phyloP scores from a whole-genome alignment of 2,888 invertebrate species.

The Bellardia pandia region DNA sequence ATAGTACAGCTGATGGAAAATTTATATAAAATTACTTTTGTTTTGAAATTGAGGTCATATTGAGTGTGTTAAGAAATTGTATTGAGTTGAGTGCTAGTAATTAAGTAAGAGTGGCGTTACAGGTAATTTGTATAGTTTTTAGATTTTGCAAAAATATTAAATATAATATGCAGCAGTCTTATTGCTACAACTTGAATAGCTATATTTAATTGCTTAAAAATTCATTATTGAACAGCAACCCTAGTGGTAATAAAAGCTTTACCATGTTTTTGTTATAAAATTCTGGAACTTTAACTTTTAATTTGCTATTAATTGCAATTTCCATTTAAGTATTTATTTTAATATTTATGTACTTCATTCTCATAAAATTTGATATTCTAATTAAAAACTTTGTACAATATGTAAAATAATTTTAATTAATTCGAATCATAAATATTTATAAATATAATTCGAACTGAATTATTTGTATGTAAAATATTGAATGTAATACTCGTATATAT shows the following conservation, averaged over 20 bases:
- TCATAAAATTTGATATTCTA: background rate
- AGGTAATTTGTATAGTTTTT: background rate
- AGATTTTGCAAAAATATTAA: no score
- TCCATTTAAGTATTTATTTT: background rate
- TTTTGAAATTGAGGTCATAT: slow-evolving; percentile 41
- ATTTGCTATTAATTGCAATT: background rate
- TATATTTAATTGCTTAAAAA: no score
- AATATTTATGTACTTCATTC: background rate
- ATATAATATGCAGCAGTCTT: no score
- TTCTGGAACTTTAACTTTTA: background rate
- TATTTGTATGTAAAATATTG: background rate
- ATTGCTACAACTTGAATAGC: no score
- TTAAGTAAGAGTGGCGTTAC: background rate
- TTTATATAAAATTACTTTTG: slow-evolving; percentile 25
- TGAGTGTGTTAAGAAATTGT: slow-evolving; percentile 15
- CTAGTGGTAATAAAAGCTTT: no score
- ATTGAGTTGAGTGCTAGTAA: background rate
- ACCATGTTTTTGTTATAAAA: background rate
- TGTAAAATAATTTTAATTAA: slow-evolving; percentile 20
- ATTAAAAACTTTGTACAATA: slow-evolving; percentile 3
- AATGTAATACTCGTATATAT: no score
- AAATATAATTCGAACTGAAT: no score
- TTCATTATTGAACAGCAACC: no score
- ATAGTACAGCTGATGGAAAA: background rate
- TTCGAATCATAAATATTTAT: background rate